phyloP scores from a whole-genome alignment of 2,888 invertebrate genomes.

The Digitonthophagus gazella region DNA sequence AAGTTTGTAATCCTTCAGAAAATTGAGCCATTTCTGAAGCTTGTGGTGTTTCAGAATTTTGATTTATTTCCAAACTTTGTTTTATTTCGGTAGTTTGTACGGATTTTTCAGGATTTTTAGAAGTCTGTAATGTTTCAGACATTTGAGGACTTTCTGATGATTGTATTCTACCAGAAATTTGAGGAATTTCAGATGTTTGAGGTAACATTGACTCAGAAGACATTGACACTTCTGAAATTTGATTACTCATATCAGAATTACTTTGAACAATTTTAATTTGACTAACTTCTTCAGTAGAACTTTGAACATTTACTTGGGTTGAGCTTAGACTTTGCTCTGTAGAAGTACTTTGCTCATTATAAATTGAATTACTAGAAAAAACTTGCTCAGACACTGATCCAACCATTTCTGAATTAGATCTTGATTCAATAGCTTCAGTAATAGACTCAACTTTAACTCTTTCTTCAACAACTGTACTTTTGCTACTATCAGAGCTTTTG shows the following conservation, averaged over 20 bases:
- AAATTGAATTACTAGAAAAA: constrained; percentile 18
- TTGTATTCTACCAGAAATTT: background rate
- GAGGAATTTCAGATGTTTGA: too few species aligned
- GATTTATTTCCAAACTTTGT: background rate
- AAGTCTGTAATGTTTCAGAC: too few species aligned
- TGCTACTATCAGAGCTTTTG: background rate
- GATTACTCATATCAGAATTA: background rate
- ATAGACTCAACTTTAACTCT: background rate
- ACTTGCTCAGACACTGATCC: constrained; percentile 17
- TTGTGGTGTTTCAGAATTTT: background rate
- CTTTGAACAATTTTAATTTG: background rate
- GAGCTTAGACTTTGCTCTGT: background rate
- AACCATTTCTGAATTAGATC: constrained; percentile 11
- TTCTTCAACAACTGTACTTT: background rate
- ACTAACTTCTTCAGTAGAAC: background rate
- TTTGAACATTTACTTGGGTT: background rate
- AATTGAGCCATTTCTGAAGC: background rate
- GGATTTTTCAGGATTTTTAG: too few species aligned
- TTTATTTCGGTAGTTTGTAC: background rate
- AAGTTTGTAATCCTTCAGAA: background rate
- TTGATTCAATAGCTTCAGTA: background rate
- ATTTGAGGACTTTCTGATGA: background rate
- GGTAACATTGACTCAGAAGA: too few species aligned
- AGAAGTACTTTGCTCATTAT: background rate
- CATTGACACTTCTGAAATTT: background rate